Conservation (phyloP, 2,113 vertebrate species). For the Nestor notabilis region DNA sequence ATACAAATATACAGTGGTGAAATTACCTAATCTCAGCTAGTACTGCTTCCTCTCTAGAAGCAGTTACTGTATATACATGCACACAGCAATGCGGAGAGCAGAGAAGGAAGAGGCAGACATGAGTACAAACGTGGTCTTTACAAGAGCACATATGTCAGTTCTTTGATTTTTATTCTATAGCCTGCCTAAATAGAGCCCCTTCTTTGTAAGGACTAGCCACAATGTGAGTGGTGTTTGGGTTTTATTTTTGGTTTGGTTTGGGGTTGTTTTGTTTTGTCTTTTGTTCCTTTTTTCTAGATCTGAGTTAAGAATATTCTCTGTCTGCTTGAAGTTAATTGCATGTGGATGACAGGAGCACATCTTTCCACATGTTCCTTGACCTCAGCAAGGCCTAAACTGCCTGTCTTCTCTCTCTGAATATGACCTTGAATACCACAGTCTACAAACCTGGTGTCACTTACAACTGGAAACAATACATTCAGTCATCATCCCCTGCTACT, state of each 20-base stretch:
- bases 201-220: not conserved
- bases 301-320: not conserved
- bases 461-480: not conserved
- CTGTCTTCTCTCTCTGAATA: not conserved
- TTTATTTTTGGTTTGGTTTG: not conserved
- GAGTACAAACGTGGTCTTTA: accelerated
- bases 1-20: not conserved
- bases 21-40: not conserved
- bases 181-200: not conserved
- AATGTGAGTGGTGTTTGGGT: not conserved
- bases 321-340: not conserved
- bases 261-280: no score
- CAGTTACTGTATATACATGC: not conserved
- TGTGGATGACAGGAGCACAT: not conserved
- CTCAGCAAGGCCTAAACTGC: not conserved
- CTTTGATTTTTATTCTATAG: not conserved
- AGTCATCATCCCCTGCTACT: not conserved
- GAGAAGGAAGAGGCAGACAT: not conserved
- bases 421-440: not conserved
- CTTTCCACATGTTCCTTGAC: not conserved
- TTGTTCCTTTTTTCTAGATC: not conserved
- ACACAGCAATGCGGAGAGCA: accelerated
- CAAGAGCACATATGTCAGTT: not conserved
- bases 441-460: not conserved
- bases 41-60: not conserved